Conservation (phyloP, 2,888 invertebrate genomes). For the Platypus cylindrus region DNA sequence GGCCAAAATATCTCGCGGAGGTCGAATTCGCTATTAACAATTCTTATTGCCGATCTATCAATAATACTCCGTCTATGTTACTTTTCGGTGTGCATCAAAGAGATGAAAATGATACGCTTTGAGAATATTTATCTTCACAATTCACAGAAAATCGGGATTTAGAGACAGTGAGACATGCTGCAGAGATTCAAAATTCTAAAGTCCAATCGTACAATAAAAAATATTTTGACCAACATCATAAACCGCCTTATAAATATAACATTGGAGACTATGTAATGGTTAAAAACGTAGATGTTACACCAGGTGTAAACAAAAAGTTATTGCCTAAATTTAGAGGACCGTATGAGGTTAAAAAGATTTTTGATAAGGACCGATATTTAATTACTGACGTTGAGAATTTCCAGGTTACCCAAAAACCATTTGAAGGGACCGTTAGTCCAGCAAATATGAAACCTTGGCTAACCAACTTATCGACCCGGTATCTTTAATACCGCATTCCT, state of each 20-base stretch:
- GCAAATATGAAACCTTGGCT: conserved; percentile 13
- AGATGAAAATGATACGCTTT: conserved; percentile 3
- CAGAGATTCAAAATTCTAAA: conserved; percentile 3
- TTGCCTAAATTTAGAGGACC: conserved; percentile 18
- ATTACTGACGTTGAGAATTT: too few species aligned
- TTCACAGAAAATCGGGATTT: conserved; percentile 2
- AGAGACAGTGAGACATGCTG: conserved; percentile 2
- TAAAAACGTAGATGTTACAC: conserved; percentile 14
- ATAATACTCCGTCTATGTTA: conserved; percentile 1
- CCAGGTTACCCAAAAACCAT: conserved; percentile 14
- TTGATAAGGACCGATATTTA: conserved; percentile 19
- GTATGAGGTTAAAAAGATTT: conserved; percentile 16
- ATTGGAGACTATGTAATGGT: conserved; percentile 17
- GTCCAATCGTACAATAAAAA: conserved; percentile 7
- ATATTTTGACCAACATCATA: conserved; percentile 8
- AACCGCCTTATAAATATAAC: conserved; percentile 9
- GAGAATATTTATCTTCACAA: conserved; percentile 3
- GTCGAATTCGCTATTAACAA: conserved; percentile 11
- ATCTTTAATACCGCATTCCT: too few species aligned
- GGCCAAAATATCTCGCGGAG: conserved; percentile 5
- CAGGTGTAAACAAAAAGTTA: conserved; percentile 17
- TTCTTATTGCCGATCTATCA: conserved; percentile 5
- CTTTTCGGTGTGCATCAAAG: conserved; percentile 7
- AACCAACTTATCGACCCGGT: too few species aligned
- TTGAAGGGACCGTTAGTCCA: conserved; percentile 10